Evolutionary conservation across 1,140 invertebrate species (phyloP).

Genomic region (Aphaenogaster rudis): DNA sequence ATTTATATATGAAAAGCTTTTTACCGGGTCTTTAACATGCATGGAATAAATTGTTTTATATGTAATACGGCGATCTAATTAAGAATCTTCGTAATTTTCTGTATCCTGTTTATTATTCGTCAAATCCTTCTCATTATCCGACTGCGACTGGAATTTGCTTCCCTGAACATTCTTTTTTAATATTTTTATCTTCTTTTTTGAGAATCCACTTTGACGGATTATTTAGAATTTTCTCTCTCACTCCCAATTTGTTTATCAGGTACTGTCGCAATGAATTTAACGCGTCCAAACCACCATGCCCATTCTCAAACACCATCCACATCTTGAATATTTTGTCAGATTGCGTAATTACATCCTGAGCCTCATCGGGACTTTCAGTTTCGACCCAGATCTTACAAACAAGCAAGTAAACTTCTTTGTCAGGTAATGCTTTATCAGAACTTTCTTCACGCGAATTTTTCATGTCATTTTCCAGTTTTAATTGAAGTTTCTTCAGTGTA

Average conservation of each 20-base stretch:
- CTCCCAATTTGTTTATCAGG: constrained; percentile 81
- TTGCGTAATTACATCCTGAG: constrained; percentile 40
- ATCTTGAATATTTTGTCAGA: constrained; percentile 71
- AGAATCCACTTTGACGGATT: constrained; percentile 52
- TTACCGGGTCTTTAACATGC: constrained; percentile 59
- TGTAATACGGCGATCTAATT: constrained; percentile 50
- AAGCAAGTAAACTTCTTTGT: constrained; percentile 57
- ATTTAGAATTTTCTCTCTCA: constrained; percentile 71
- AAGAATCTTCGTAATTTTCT: constrained; percentile 29
- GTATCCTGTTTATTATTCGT: background rate
- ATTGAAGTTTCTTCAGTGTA: constrained; percentile 65
- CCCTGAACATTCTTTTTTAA: constrained; percentile 1
- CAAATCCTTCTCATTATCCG: background rate
- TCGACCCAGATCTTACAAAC: constrained; percentile 69
- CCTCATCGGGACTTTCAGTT: constrained; percentile 2
- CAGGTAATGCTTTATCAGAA: background rate
- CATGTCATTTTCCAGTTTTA: background rate
- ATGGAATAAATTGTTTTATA: constrained; percentile 84
- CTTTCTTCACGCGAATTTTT: background rate
- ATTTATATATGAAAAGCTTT: too few species aligned
- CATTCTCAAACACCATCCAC: constrained; percentile 78
- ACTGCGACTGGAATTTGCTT: constrained; percentile 3
- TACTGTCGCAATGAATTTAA: constrained; percentile 81
- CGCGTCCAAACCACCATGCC: constrained; percentile 79
- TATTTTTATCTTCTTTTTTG: constrained; percentile 67